These are phyloP conservation scores for Melanotaenia boesemani DNA, from an alignment of 2,797 vertebrate species.

Conservation along the genomic window DNA sequence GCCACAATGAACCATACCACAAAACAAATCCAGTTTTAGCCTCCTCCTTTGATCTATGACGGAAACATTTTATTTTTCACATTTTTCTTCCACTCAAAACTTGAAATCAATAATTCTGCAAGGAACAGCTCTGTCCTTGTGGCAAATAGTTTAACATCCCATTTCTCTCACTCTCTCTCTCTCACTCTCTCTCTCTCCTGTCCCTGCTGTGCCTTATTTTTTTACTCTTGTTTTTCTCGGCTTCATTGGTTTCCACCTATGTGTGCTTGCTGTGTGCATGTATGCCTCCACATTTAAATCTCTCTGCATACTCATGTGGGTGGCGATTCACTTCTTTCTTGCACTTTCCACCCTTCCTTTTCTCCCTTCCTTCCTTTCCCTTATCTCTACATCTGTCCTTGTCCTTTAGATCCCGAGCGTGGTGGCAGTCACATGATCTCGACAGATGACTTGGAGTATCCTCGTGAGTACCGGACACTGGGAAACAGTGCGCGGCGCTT, in stretches of 20 bases:
- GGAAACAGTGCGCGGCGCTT: conserved; percentile 93
- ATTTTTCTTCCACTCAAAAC: conserved; percentile 68
- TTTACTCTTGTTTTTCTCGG: conserved; percentile 53
- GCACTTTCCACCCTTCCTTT: conserved; percentile 37
- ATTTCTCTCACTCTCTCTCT: conserved; percentile 45
- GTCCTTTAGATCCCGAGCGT: conserved; percentile 90
- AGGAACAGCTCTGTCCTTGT: conserved; percentile 67
- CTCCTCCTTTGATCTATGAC: conserved; percentile 70
- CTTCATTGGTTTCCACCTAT: conserved; percentile 72
- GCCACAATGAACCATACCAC: conserved; percentile 64
- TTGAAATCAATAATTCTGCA: conserved; percentile 80
- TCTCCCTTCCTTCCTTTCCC: conserved; percentile 21
- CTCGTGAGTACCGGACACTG: conserved; percentile 94
- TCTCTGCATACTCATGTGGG: conserved; percentile 59
- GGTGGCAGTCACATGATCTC: conserved; percentile 96
- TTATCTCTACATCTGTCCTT: conserved; percentile 19
- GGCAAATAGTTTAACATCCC: conserved; percentile 80
- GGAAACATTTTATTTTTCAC: conserved; percentile 68
- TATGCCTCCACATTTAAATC: conserved; percentile 55
- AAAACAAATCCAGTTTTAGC: conserved; percentile 57
- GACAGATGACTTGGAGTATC: conserved; percentile 96
- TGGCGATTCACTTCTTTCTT: conserved; percentile 55
- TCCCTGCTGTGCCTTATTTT: conserved; percentile 50
- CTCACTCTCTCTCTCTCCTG: conserved; percentile 17
- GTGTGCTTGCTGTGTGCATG: conserved; percentile 62